Evolutionary conservation across 2,888 invertebrate species (phyloP).

Genomic region (Peribatodes rhomboidaria): DNA sequence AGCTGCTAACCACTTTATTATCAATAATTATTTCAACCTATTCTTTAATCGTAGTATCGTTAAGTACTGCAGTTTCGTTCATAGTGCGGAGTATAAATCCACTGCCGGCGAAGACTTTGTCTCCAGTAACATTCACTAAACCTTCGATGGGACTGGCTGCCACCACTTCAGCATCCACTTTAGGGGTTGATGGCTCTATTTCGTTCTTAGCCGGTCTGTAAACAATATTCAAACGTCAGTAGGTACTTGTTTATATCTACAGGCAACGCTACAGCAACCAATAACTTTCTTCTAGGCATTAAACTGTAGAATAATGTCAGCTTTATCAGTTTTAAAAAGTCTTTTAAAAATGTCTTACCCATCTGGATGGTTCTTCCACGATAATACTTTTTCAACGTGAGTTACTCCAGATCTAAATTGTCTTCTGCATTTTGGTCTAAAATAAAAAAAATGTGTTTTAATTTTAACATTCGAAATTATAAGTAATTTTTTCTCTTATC

Average conservation of each 20-base stretch:
- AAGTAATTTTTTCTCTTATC: not conserved
- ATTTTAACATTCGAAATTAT: not conserved
- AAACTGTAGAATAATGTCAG: not conserved
- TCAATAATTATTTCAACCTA: conserved; percentile 10
- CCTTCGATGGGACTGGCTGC: conserved; percentile 51
- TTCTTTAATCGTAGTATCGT: conserved; percentile 32
- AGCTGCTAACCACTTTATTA: conserved; percentile 23
- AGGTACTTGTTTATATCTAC: not conserved
- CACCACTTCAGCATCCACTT: conserved; percentile 41
- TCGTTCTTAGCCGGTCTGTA: conserved; percentile 35
- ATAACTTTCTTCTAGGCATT: not conserved
- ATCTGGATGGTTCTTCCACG: conserved; percentile 75
- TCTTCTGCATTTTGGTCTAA: conserved; percentile 73
- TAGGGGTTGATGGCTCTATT: conserved; percentile 29
- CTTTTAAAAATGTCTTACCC: conserved; percentile 60
- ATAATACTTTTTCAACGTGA: conserved; percentile 67
- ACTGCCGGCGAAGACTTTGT: conserved; percentile 66
- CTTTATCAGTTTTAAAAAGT: not conserved
- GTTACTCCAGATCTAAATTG: conserved; percentile 76
- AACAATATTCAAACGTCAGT: not conserved
- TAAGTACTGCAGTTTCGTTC: conserved; percentile 48
- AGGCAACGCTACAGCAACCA: not conserved
- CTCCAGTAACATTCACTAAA: conserved; percentile 48
- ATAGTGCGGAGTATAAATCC: conserved; percentile 64
- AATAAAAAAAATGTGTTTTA: conserved; percentile 23